Evolutionary conservation across 2,888 invertebrate genomes (phyloP), one percentile per base, ranked within the genome.

Genomic region (Morinoia aosen): DNA sequence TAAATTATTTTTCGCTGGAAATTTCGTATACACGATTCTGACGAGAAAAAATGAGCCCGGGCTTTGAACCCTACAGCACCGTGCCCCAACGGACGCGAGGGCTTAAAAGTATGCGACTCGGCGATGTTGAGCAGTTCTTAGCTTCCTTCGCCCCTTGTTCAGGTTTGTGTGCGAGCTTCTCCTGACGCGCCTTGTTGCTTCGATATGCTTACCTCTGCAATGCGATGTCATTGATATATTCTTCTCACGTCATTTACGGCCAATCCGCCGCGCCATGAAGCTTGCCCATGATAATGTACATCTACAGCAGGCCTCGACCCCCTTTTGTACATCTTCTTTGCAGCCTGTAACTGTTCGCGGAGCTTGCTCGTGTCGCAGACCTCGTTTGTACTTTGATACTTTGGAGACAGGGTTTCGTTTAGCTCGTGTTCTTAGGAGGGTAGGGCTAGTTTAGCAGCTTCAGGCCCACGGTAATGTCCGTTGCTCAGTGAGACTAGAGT

Each of bases 321-420:
- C 76, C 76, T 76, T 33, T 76, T 76, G 76, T 76, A 76, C 25
- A 33, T 76, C 76, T 76, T 76, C 25, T 76, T 76, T 76, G 76
- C 76, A 76, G 76, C 33, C 76, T 2, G 76, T 76, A 76, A 33
- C 76, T 76, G 76, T 76, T 76, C 76, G 76, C 76, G 39, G 48
- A 90, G 90, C 90, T 90, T 90, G 5, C 58, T 93, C 93, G 57
- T 93, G 8, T 57, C 93, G 93, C 57, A 57, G 93, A 93, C 48
- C 93, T 93, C 57, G 93, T 93, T 93, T 56, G 57, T 93, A 93
- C 93, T 93, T 93, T 93, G 57, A 56, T 93, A 93, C 57, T 93
- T 93, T 93, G 93, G 93, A 57, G 93, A 93, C 93, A 93, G 93
- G 93, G 93, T 93, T 93, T 57, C 57, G 93, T 93, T 93, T 57